These are phyloP conservation scores for Bubalus kerabau DNA, from an alignment of 2,113 vertebrate genomes.

Conservation along the genomic window DNA sequence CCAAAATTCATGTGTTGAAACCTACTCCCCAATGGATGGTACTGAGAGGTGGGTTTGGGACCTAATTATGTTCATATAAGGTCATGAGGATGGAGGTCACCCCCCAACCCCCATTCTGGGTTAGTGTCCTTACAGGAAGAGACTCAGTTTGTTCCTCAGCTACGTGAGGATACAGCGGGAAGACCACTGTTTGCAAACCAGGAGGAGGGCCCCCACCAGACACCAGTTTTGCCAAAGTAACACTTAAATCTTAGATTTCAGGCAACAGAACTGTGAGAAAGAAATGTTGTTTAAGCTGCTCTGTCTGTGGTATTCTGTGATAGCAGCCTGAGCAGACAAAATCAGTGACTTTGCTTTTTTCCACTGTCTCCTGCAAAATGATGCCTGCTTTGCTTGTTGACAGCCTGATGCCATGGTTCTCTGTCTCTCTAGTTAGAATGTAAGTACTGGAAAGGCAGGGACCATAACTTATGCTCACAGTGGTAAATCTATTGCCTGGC, in stretches of 20 bases:
- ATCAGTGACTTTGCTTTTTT: not conserved
- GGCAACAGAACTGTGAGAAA: not conserved
- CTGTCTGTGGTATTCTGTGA: not conserved
- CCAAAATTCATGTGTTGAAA: not conserved
- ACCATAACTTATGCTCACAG: not conserved
- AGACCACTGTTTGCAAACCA: not conserved
- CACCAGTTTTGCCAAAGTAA: not conserved
- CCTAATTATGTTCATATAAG: not conserved
- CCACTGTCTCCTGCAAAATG: not conserved
- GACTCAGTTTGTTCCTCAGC: not conserved
- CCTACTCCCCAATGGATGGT: not conserved
- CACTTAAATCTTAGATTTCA: not conserved
- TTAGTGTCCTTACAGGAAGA: not conserved
- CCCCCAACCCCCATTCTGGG: no score
- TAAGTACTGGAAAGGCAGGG: not conserved
- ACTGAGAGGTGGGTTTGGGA: not conserved
- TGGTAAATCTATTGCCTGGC: not conserved
- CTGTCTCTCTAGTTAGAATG: not conserved
- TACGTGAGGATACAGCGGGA: not conserved
- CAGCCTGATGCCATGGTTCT: not conserved
- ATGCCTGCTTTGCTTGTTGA: not conserved
- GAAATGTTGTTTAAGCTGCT: not conserved
- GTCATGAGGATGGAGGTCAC: not conserved
- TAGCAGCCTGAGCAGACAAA: not conserved
- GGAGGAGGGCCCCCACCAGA: not conserved